Evolutionary conservation across 2,797 vertebrate species (phyloP).

Genomic region (Enteromius anoplus): DNA sequence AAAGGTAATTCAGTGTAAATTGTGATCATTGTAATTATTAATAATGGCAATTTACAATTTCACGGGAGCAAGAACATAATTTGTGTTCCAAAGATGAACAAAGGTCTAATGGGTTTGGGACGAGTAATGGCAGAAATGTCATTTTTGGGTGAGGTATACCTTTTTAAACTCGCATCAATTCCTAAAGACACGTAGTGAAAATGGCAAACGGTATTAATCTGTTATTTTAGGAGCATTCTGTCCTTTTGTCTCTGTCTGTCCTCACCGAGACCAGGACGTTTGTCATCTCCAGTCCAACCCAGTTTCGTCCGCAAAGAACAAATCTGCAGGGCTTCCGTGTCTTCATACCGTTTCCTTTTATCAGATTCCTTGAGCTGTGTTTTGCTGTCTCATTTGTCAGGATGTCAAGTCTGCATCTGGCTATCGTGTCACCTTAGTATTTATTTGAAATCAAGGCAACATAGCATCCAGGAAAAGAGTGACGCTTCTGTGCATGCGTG

Average conservation of each 20-base stretch:
- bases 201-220: not conserved
- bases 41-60: too few relatives aligned
- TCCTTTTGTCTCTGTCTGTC: not conserved
- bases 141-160: not conserved
- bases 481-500: not conserved
- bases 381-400: not conserved
- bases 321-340: not conserved
- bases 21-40: too few relatives aligned
- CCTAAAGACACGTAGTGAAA: too few relatives aligned
- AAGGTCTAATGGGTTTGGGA: not conserved
- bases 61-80: not conserved
- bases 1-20: too few relatives aligned
- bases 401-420: not conserved
- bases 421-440: not conserved
- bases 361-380: not conserved
- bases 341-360: not conserved
- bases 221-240: not conserved
- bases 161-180: not conserved
- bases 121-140: too few relatives aligned
- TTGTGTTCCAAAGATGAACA: not conserved
- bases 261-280: not conserved
- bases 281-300: constrained; percentile 11
- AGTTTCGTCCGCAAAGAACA: not conserved
- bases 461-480: not conserved
- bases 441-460: not conserved